Conservation (phyloP, 2,113 vertebrate species). For the Pongo pygmaeus region DNA sequence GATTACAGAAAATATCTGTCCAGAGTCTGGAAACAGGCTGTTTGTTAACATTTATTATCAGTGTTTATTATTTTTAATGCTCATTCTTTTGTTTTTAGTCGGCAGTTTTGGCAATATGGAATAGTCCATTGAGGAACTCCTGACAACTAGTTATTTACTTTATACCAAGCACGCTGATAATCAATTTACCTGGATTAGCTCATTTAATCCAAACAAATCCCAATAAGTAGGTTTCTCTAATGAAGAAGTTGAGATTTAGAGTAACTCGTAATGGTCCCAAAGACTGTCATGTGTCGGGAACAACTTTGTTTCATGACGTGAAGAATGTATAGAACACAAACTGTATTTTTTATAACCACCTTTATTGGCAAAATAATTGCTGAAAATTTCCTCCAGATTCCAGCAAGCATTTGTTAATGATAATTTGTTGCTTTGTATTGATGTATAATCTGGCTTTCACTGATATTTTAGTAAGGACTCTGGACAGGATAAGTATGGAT, state of each 20-base stretch:
- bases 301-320: neutral
- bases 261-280: neutral
- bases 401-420: neutral
- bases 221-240: neutral
- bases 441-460: neutral
- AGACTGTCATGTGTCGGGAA: neutral
- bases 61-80: neutral
- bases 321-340: neutral
- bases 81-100: neutral
- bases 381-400: slow-evolving; percentile 16
- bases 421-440: neutral
- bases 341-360: neutral
- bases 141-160: neutral
- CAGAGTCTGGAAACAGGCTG: neutral
- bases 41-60: neutral
- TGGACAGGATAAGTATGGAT: neutral
- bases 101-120: neutral
- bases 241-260: neutral
- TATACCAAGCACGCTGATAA: neutral
- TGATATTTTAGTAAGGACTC: neutral
- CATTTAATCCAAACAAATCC: neutral
- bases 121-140: neutral
- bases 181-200: neutral
- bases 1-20: neutral
- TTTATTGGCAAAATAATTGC: neutral